These are phyloP conservation scores for Ianthella basta DNA, from an alignment of 37 sponge, comb jelly and placozoan genomes.

Conservation along the genomic window DNA sequence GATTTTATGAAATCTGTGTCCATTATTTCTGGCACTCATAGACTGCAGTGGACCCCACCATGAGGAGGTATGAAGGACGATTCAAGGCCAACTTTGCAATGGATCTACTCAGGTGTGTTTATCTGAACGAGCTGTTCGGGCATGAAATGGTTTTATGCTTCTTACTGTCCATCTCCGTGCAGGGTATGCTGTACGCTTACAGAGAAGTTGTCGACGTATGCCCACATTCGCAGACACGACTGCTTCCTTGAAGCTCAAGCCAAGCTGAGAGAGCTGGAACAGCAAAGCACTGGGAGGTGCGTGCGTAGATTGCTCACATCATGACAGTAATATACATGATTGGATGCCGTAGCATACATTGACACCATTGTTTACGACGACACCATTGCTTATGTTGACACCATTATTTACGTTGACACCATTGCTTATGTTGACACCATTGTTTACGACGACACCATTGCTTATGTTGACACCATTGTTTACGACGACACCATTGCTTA, in stretches of 20 bases:
- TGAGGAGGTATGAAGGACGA: conserved; percentile 54
- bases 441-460: no score
- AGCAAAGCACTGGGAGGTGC: neutral
- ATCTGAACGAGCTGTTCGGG: neutral
- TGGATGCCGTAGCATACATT: neutral
- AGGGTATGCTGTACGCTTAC: conserved; percentile 69
- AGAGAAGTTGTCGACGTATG: conserved; percentile 28
- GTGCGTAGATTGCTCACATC: neutral
- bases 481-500: no score
- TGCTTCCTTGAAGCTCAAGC: conserved; percentile 40
- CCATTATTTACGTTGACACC: no score
- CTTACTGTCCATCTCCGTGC: neutral
- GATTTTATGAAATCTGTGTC: no score
- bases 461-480: no score
- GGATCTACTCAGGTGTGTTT: conserved; percentile 57
- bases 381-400: no score
- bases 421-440: no score
- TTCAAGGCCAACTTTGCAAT: conserved; percentile 59
- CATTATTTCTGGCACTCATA: conserved; percentile 1
- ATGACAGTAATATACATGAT: neutral
- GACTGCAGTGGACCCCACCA: conserved; percentile 27
- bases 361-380: neutral
- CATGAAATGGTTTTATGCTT: no score
- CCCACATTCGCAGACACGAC: conserved; percentile 45
- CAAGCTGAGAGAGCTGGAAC: neutral